Evolutionary conservation across 1,140 invertebrate genomes (phyloP), one percentile per base, ranked within the genome.

Genomic region (Coptotermes formosanus): DNA sequence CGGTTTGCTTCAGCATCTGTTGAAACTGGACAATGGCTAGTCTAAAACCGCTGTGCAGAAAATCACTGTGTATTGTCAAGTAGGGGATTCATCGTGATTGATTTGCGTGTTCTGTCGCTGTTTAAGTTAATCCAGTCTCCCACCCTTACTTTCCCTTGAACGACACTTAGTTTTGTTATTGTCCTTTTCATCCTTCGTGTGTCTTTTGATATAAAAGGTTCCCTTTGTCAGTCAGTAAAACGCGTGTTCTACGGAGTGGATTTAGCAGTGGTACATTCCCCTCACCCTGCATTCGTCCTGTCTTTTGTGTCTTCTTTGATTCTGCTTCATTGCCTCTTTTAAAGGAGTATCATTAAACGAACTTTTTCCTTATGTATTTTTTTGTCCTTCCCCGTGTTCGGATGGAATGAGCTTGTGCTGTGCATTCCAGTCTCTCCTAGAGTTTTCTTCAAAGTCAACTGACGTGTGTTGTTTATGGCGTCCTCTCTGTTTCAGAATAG

Each of bases 251-350:
- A 30, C 25, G 7, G 25, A 75, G 64, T 75, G 64, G 64, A 25
- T 75, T 30, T 21, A 55, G 52, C 52, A 4, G 52, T 19, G 52
- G 52, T 55, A 55, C 52, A 12, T 21, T 16, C 64, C 64, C 64
- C 64, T 12, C 64, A 8, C n/a, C n/a, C n/a, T 30, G 6, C 25
- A 30, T n/a, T 30, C n/a, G n/a, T 30, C n/a, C 64, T 30, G 25
- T 75, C 64, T 75, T 75, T 75, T 75, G 64, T 75, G 64, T 75
- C 25, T 6, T 64, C 59, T 75, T 30, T 75, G n/a, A 75, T 75
- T 75, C n/a, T 30, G n/a, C 64, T n/a, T 75, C 64, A 75, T 75
- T 75, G 64, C 64, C 64, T 30, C 64, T 75, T 75, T 75, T 75
- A n/a, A 75, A 30, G 59, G 19, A 21, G 64, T 25, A 30, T 75